Evolutionary conservation across 2,888 invertebrate genomes (phyloP).

Genomic region (Metalampra italica): DNA sequence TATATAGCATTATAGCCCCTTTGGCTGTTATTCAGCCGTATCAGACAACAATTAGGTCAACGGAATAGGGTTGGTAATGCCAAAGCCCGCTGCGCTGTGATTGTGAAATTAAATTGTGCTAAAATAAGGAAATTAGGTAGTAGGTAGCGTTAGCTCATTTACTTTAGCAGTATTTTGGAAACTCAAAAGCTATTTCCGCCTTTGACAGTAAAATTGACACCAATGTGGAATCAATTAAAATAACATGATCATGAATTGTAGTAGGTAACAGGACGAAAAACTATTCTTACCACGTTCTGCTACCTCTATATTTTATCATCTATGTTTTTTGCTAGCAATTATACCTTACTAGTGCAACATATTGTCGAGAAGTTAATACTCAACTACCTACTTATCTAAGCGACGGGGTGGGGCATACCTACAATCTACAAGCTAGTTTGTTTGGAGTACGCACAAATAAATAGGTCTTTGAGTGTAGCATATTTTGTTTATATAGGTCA

Average conservation of each 20-base stretch:
- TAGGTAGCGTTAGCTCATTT: too few species aligned
- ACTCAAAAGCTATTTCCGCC: too few species aligned
- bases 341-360: too few species aligned
- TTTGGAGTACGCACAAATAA: conserved; percentile 10
- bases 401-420: neutral
- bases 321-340: too few species aligned
- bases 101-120: conserved; percentile 25
- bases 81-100: conserved; percentile 46
- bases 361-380: too few species aligned
- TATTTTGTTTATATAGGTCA: conserved; percentile 49
- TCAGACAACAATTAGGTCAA: conserved; percentile 71
- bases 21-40: conserved; percentile 56
- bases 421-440: neutral
- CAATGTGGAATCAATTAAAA: too few species aligned
- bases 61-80: conserved; percentile 59
- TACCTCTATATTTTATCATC: too few species aligned
- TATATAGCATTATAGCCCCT: conserved; percentile 69
- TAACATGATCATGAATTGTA: too few species aligned
- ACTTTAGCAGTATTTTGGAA: too few species aligned
- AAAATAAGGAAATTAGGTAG: neutral
- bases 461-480: conserved; percentile 16
- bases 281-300: too few species aligned
- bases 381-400: neutral
- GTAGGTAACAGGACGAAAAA: too few species aligned
- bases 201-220: too few species aligned